Evolutionary conservation across 2,888 invertebrate species (phyloP), one percentile per base, ranked within the genome.

Genomic region (Pantelozetes paolii): DNA sequence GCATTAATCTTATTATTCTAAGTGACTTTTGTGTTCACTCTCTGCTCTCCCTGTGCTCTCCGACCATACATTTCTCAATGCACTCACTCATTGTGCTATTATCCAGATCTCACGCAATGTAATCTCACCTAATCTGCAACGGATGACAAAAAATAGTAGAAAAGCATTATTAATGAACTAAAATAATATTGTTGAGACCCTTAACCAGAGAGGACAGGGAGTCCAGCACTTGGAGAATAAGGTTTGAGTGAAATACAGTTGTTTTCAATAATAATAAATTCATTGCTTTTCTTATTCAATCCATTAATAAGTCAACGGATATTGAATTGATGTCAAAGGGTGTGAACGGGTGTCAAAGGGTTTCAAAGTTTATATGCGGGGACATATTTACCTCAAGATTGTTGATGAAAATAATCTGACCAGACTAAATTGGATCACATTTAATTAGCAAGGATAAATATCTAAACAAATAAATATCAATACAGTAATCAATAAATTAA

Each of bases 1-100:
- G 67, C 67, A 67, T 67, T 67, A 67, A 67, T 67, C 67, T 36
- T 67, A 67, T 67, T 67, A 67, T 67, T 67, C 40, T 67, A 20
- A 67, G 67, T 67, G 67, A 67, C 67, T 67, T 64, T 42, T 67
- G 32, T 40, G 40, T 42, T 67, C 67, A n/a, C 67, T 42, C 67
- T 64, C 36, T 9, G 1, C 40, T 40, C 67, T 36, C n/a, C 18
- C 67, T 62, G 57, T 20, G 23, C 13, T 67, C 42, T 42, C n/a
- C 26, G 2, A 3, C 32, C 13, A 36, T 8, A 36, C 45, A 45
- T 6, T 45, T 6, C 45, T 36, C 6, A 36, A 36, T 36, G 36
- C 13, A 6, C 57, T 57, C 57, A 30, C 59, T 30, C 30, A 30
- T 8, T 67, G 23, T n/a, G 32, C 67, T 67, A 67, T 40, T 67